Evolutionary conservation across 2,113 vertebrate species (phyloP), one percentile per base, ranked within the genome.

Genomic region (Platysternon megacephalum): DNA sequence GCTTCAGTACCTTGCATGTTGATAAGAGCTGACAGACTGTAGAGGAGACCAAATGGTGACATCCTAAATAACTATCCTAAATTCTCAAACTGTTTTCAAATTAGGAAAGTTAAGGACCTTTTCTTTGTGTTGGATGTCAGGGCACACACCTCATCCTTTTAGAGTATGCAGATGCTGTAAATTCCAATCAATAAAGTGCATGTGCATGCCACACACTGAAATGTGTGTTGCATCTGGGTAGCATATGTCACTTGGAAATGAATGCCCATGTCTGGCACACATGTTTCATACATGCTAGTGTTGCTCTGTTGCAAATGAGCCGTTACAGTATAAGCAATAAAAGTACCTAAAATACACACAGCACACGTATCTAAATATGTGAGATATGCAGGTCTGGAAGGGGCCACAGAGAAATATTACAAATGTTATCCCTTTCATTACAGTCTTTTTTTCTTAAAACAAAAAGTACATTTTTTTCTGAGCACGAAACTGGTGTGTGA

Each of bases 161-260:
- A 28, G 84, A 51, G 85, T 44, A 84, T 68, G 51, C 32, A 79
- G 76, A 39, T 39, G 21, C 16, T 68, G 65, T 72, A 32, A 83
- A 76, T n/a, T 0, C 0, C 10, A 7, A 16, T 28, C 13, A 11
- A n/a, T 58, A 56, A 0, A 0, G 53, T 6, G 3, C 0, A 0
- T 5, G 55, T 83, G 65, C 1, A 1, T 39, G 42, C 68, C 51
- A 19, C 39, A 55, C 2, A 2, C 1, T 1, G 4, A 44, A 79
- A 79, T 61, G 48, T 14, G 4, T 1, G 1, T 24, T 35, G 53
- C 83, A 82, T 79, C 86, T 97, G 96, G 88, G 84, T 46, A 89
- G 84, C 95, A 91, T 52, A 39, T 55, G 83, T 88, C 52, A 42
- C 79, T 35, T 14, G 49, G 39, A 82, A 96, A 53, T 35, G 4